Percentiles rank a stretch among this genome's conserved stretches.
Conservation (phyloP, 2,113 vertebrate species). For the Tychaedon coryphoeus region DNA sequence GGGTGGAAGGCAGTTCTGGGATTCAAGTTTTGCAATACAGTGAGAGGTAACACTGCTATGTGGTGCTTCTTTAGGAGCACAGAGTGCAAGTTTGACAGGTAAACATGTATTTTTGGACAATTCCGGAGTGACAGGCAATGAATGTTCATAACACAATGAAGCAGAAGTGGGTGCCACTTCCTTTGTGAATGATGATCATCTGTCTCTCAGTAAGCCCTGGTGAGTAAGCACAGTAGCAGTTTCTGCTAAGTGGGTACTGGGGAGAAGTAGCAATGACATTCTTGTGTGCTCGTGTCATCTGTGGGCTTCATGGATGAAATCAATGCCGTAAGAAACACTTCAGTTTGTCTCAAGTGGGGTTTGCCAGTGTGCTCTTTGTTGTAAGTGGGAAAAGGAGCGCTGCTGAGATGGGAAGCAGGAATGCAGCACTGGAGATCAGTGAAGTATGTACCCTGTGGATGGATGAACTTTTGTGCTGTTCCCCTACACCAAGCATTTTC, state of each 20-base stretch:
- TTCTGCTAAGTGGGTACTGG: neutral
- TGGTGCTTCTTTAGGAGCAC: neutral
- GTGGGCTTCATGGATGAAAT: neutral
- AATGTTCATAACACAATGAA: rapidly evolving
- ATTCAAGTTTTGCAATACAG: neutral
- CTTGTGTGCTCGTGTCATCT: neutral
- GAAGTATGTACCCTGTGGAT: neutral
- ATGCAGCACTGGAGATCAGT: rapidly evolving
- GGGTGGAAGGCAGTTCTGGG: neutral
- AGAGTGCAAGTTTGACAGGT: neutral
- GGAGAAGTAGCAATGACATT: neutral
- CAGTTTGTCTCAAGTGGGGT: neutral
- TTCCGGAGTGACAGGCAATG: neutral
- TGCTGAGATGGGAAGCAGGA: neutral
- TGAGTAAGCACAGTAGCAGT: neutral
- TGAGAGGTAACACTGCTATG: neutral
- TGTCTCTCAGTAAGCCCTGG: neutral
- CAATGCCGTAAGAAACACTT: neutral
- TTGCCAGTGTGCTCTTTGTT: neutral
- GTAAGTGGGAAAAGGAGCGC: rapidly evolving
- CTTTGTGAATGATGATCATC: neutral
- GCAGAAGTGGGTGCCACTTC: neutral
- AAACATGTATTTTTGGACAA: neutral
- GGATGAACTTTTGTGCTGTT: rapidly evolving
- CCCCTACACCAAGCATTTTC: neutral